A percentile compares a stretch with the other conserved stretches of the same genome.
phyloP scores from a whole-genome alignment of 2,113 vertebrate genomes.

The Indicator maculatus region DNA sequence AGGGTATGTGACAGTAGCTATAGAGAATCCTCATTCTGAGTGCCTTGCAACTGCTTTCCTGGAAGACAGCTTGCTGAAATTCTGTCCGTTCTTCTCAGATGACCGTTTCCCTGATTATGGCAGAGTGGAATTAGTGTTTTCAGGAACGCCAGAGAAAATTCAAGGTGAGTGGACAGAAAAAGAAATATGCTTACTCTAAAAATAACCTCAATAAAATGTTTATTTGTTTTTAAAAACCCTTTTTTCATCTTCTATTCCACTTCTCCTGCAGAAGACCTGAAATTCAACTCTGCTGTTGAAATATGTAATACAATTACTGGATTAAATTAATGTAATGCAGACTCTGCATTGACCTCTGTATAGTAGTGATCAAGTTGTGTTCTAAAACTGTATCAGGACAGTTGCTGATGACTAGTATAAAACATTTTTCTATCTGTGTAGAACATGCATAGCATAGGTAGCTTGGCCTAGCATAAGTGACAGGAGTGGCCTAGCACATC shows the following conservation, averaged over 20 bases:
- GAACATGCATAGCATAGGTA: neutral
- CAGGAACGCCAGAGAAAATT: conserved; percentile 88
- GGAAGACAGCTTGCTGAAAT: neutral
- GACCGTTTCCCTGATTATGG: conserved; percentile 89
- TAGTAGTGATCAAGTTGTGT: neutral
- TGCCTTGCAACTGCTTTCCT: neutral
- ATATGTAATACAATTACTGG: neutral
- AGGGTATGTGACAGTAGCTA: neutral
- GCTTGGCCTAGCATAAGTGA: neutral
- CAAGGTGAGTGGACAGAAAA: conserved; percentile 77
- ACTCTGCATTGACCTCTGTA: neutral
- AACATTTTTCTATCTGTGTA: neutral
- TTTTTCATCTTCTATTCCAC: neutral
- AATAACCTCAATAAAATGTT: fast-evolving
- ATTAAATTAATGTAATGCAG: neutral
- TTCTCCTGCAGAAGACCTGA: neutral
- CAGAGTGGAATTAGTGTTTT: conserved; percentile 93
- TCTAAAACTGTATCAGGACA: neutral
- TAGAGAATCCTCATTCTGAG: neutral
- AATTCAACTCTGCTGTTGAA: neutral
- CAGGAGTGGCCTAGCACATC: neutral
- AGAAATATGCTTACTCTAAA: neutral
- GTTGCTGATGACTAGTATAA: neutral
- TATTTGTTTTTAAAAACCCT: fast-evolving
- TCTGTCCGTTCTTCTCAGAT: conserved; percentile 79